Conservation (phyloP, 2,888 invertebrate species). For the Caenorhabditis afra region DNA sequence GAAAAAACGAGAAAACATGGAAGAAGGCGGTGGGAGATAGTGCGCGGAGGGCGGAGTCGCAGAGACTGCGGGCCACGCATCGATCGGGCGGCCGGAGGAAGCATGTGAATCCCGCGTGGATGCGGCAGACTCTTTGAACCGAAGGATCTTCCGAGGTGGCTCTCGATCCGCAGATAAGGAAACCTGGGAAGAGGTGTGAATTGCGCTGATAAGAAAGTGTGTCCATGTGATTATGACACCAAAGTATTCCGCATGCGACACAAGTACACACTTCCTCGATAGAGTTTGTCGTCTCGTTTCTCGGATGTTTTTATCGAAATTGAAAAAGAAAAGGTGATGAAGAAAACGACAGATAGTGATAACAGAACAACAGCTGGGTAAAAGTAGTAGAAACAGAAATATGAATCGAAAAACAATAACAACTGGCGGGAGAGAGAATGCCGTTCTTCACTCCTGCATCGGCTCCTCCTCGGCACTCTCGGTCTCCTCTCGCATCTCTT, state of each 20-base stretch:
- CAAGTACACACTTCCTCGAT: background rate
- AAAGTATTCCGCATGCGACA: conserved; percentile 1
- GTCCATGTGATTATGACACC: conserved; percentile 8
- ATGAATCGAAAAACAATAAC: conserved; percentile 2
- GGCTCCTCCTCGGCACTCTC: conserved; percentile 30
- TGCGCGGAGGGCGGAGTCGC: background rate
- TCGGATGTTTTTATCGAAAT: no score
- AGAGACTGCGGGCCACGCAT: conserved; percentile 31
- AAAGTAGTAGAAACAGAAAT: conserved; percentile 9
- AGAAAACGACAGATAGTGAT: background rate
- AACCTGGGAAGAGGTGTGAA: conserved; percentile 2
- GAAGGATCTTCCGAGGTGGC: background rate
- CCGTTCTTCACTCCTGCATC: conserved; percentile 39
- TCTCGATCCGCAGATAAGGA: background rate
- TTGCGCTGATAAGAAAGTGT: conserved; percentile 1
- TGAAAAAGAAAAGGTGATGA: background rate
- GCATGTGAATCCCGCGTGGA: conserved; percentile 32
- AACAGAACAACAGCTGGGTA: conserved; percentile 6
- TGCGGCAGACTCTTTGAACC: background rate
- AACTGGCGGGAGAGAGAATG: conserved; percentile 8
- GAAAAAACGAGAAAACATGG: conserved; percentile 22
- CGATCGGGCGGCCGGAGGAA: conserved; percentile 22
- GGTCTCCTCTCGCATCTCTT: conserved; percentile 56
- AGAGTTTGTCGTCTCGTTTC: background rate
- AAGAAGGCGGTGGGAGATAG: conserved; percentile 9